phyloP scores from a whole-genome alignment of 2,888 invertebrate genomes.

The Lepidocyrtinus sp. region DNA sequence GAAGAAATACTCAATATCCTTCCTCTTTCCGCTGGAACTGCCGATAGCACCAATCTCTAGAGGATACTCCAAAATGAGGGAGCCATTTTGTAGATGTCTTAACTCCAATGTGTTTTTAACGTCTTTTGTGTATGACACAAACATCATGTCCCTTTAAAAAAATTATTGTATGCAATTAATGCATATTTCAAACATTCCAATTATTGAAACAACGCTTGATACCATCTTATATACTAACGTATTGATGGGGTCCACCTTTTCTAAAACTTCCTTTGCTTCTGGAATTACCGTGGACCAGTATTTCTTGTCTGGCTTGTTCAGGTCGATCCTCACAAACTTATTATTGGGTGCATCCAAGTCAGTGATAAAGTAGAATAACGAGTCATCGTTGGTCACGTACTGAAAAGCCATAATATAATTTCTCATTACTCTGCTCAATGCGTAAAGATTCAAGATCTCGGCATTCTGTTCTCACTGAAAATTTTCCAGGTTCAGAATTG shows the following conservation, averaged over 20 bases:
- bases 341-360: conserved; percentile 96
- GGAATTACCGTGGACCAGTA: no score
- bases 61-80: conserved; percentile 81
- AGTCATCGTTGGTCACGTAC: conserved; percentile 92
- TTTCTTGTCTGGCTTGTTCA: conserved; percentile 80
- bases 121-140: conserved; percentile 92
- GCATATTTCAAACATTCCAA: not conserved
- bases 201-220: not conserved
- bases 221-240: conserved; percentile 78
- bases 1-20: conserved; percentile 87
- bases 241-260: conserved; percentile 90
- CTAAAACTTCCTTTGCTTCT: conserved; percentile 87
- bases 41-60: conserved; percentile 90
- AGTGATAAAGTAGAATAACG: conserved; percentile 88
- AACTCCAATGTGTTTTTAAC: conserved; percentile 94
- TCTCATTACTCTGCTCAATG: no score
- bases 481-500: conserved; percentile 91
- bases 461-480: conserved; percentile 79
- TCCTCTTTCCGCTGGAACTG: conserved; percentile 85
- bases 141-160: conserved; percentile 81
- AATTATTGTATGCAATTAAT: not conserved
- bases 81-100: conserved; percentile 82
- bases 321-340: conserved; percentile 87
- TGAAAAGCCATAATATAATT: conserved; percentile 73
- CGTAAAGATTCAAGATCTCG: no score